Percentiles rank a stretch among this genome's conserved stretches.
Conservation (phyloP, 2,888 invertebrate species). For the Morpho achilles region DNA sequence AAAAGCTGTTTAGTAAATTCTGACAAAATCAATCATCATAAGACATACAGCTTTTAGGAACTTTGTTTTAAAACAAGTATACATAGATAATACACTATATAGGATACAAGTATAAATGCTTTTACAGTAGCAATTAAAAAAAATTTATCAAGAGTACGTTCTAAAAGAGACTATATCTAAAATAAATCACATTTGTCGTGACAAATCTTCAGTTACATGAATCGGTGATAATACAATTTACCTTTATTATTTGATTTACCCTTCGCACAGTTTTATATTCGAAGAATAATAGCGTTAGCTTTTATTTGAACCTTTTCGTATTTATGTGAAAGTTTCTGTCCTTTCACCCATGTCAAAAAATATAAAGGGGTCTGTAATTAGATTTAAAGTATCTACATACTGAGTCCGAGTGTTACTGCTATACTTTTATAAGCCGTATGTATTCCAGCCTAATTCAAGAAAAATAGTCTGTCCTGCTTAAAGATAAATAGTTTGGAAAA, state of each 20-base stretch:
- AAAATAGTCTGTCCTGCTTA: too few relatives aligned
- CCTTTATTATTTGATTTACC: constrained; percentile 75
- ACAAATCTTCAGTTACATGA: constrained; percentile 56
- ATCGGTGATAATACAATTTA: constrained; percentile 66
- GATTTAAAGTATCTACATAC: background rate
- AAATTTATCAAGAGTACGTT: too few relatives aligned
- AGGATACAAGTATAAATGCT: too few relatives aligned
- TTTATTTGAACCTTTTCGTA: constrained; percentile 39
- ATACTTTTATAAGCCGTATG: background rate
- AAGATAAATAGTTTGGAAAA: too few relatives aligned
- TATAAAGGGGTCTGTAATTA: constrained; percentile 2
- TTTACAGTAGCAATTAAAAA: too few relatives aligned
- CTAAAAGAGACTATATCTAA: background rate
- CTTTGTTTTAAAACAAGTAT: too few relatives aligned
- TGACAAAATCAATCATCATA: too few relatives aligned
- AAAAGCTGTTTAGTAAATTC: too few relatives aligned
- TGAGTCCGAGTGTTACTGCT: background rate
- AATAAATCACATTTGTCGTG: constrained; percentile 30
- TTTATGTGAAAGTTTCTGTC: constrained; percentile 21
- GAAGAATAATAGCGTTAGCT: constrained; percentile 58
- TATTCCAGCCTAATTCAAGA: too few relatives aligned
- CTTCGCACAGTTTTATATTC: constrained; percentile 62
- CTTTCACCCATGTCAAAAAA: constrained; percentile 6
- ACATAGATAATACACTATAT: too few relatives aligned
- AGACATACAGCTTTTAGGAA: too few relatives aligned